Percentiles rank a stretch among this genome's conserved stretches.
phyloP scores from a whole-genome alignment of 2,797 vertebrate genomes.

The Coreius guichenoti region DNA sequence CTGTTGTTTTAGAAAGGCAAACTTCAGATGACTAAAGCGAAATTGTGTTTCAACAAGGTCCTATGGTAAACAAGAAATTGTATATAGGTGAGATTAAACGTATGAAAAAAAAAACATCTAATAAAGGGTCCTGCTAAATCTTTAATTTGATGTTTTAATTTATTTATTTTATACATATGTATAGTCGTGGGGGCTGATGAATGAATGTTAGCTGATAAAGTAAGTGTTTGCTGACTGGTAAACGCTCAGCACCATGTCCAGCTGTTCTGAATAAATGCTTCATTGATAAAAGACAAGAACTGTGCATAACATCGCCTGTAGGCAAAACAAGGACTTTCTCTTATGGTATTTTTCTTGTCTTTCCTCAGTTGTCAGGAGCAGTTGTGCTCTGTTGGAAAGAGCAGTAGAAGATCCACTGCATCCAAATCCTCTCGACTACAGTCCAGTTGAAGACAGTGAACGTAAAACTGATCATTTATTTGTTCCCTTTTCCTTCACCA shows the following conservation, averaged over 20 bases:
- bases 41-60: not conserved
- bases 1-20: not conserved
- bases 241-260: not conserved
- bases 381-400: slow-evolving; percentile 53
- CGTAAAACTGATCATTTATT: slow-evolving; percentile 39
- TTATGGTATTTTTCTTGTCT: slow-evolving; percentile 14
- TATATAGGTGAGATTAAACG: not conserved
- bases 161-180: not conserved
- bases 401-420: slow-evolving; percentile 36
- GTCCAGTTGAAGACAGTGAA: slow-evolving; percentile 42
- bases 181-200: not conserved
- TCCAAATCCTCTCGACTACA: slow-evolving; percentile 39
- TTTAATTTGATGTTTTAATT: not conserved
- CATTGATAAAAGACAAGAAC: not conserved
- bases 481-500: not conserved
- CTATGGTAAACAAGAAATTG: not conserved
- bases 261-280: slow-evolving; percentile 31
- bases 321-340: slow-evolving; percentile 7
- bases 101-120: not conserved
- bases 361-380: slow-evolving; percentile 55
- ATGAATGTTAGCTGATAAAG: not conserved
- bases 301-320: not conserved
- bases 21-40: not conserved
- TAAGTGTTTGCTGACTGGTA: not conserved
- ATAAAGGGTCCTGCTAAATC: not conserved